Evolutionary conservation across 2,888 invertebrate genomes (phyloP), one percentile per base, ranked within the genome.

Genomic region (Hoplodrina blanda): DNA sequence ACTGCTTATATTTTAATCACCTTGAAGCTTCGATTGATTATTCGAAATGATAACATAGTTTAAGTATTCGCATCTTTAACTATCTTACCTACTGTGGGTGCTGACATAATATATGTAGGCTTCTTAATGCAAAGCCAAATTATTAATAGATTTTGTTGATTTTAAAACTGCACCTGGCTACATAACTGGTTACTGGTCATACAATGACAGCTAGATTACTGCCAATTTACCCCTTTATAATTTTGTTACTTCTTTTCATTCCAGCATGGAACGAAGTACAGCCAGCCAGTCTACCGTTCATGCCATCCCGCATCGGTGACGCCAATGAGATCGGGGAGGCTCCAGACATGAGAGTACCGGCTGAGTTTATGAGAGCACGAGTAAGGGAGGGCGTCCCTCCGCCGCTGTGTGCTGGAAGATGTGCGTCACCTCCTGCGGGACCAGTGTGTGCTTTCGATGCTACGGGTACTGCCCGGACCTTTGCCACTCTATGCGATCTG

Each of bases 401-500:
- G 0, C 95, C 95, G 0, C 90, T 96, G 17, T 94, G 96, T 82
- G 92, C 95, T 62, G 94, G 93, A 2, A 81, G 91, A 30, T 95
- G 95, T 78, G 91, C 85, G 1, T 85, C 93, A 2, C 92, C 96
- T 0, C 93, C 95, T 1, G 91, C 94, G 0, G 96, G 96, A 0
- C 97, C 97, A 0, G 96, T 97, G 4, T 97, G 97, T 84, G 96
- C 96, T 0, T 96, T 97, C 73, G 96, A 97, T 81, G 96, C 96
- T 0, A 91, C 96, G 1, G 97, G 97, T 41, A 93, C 95, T 0
- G 96, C 96, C 1, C 89, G 96, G 79, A 96, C 96, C 1, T 97
- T 97, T 78, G 95, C 96, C 53, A 96, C 96, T n/a, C 88, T 96
- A 7, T 97, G 97, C 81, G 96, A 96, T 81, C 93, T 96, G 33